phyloP scores from a whole-genome alignment of 2,888 invertebrate genomes.

The Smittia aterrima region DNA sequence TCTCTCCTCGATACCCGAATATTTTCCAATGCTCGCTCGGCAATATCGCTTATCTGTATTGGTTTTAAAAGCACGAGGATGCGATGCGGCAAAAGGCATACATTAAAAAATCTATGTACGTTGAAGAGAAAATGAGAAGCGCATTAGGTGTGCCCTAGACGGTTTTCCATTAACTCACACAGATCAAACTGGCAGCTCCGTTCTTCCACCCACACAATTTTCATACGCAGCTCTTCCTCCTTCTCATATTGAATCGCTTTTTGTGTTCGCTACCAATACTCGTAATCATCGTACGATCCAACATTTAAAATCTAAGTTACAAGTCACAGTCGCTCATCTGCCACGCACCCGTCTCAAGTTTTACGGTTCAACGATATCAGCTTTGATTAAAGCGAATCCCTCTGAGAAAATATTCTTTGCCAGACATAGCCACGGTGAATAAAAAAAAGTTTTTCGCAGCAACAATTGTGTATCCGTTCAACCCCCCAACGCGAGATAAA shows the following conservation, averaged over 20 bases:
- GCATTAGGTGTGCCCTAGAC: conserved; percentile 44
- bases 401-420: too few relatives aligned
- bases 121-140: conserved; percentile 13
- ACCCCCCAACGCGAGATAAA: too few relatives aligned
- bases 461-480: too few relatives aligned
- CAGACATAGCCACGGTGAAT: too few relatives aligned
- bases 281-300: too few relatives aligned
- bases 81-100: not conserved
- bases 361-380: too few relatives aligned
- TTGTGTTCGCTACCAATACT: too few relatives aligned
- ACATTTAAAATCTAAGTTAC: too few relatives aligned
- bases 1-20: not conserved
- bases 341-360: too few relatives aligned
- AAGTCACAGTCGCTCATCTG: too few relatives aligned
- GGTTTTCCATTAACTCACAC: conserved; percentile 39
- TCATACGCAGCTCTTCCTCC: not conserved
- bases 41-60: not conserved
- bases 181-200: not conserved
- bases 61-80: not conserved
- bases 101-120: not conserved
- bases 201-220: conserved; percentile 7
- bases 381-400: too few relatives aligned
- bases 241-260: not conserved
- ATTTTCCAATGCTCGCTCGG: conserved; percentile 9
- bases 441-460: too few relatives aligned